phyloP scores from a whole-genome alignment of 2,113 vertebrate genomes.

The Abramis brama region DNA sequence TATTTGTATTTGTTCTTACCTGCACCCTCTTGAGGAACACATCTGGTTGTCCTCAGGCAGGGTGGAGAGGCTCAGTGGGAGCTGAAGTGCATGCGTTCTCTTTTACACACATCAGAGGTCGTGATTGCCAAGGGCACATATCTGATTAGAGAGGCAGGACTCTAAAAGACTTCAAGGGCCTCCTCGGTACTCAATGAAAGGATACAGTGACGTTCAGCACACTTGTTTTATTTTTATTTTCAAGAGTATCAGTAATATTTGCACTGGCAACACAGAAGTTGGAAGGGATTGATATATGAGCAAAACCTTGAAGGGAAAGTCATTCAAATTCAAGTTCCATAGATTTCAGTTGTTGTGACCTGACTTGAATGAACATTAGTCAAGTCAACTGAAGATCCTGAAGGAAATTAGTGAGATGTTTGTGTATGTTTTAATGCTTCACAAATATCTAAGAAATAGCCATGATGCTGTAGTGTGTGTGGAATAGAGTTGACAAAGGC shows the following conservation, averaged over 20 bases:
- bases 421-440: neutral
- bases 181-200: neutral
- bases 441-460: neutral
- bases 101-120: slow-evolving; percentile 29
- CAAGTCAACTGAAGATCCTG: neutral
- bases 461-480: neutral
- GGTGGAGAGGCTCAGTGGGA: slow-evolving; percentile 23
- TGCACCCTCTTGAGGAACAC: slow-evolving; percentile 18
- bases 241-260: neutral
- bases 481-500: neutral
- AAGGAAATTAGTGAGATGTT: neutral
- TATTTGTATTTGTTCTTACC: neutral
- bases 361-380: neutral
- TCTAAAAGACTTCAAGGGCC: slow-evolving; percentile 37
- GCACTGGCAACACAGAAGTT: neutral
- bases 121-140: slow-evolving; percentile 46
- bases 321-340: slow-evolving; percentile 13
- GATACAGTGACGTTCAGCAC: neutral
- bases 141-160: slow-evolving; percentile 44
- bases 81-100: slow-evolving; percentile 24
- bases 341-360: neutral
- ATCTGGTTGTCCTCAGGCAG: slow-evolving; percentile 26
- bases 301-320: slow-evolving; percentile 7
- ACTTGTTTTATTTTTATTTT: slow-evolving; percentile 19
- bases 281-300: neutral